Evolutionary conservation across 1,140 invertebrate species (phyloP), one percentile per base, ranked within the genome.

Genomic region (Charaxes varanes): DNA sequence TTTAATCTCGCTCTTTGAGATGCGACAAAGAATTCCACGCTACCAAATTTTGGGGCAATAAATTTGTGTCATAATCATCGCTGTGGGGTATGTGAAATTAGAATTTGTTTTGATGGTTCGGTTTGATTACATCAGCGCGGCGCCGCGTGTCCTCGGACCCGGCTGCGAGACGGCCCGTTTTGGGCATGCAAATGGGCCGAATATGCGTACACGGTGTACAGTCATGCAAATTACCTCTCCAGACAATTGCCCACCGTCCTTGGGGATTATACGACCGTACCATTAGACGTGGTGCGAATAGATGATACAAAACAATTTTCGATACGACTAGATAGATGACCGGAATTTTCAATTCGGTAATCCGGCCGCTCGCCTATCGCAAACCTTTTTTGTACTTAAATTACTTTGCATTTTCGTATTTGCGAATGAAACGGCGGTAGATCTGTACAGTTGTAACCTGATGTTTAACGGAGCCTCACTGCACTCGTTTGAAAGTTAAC

Each of bases 151-250:
- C 48, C 52, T 36, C 53, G 58, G 44, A 41, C 35, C 37, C 46
- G 66, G 23, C 40, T 53, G 28, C 43, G 35, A 31, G 28, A 30
- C 35, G 38, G 38, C 50, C 58, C 53, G 57, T 63, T 73, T 73
- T 58, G 60, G 73, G 55, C 62, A 74, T 80, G 65, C 61, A 72
- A 82, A 80, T 76, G 78, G 63, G 49, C 62, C 62, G 62, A 74
- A 74, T 74, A 54, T 67, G 51, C 53, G 41, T 53, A 63, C 48
- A 62, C 49, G 48, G 45, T 58, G 56, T 37, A 43, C 51, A 51
- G 47, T 55, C 49, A 78, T 78, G 61, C 74, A 76, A 82, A 79
- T 73, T 56, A 61, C 62, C 58, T 76, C 68, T 70, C 62, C 58
- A 52, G 57, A 57, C 70, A 65, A 78, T 82, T 82, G 78, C 80